phyloP scores from a whole-genome alignment of 2,797 vertebrate species.

The Silurus lanzhouensis region DNA sequence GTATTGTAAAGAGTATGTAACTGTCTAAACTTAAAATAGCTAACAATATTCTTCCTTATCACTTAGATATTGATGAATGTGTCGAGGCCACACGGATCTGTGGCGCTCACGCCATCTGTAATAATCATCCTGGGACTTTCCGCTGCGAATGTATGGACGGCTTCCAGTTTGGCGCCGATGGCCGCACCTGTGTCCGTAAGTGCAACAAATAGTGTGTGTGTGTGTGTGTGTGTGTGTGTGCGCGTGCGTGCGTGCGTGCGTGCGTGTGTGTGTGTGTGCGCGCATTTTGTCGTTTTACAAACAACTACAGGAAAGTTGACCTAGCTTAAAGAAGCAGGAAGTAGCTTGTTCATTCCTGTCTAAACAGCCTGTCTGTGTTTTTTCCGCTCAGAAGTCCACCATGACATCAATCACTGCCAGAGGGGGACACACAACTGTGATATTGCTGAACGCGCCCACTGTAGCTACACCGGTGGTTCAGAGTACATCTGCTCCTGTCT shows the following conservation, averaged over 20 bases:
- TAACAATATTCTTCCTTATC: background rate
- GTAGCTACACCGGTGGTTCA: conserved; percentile 82
- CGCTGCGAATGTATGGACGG: conserved; percentile 89
- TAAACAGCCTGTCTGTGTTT: background rate
- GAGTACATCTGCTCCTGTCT: conserved; percentile 85
- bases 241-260: conserved; percentile 29
- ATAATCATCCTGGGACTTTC: conserved; percentile 92
- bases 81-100: conserved; percentile 78
- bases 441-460: conserved; percentile 81
- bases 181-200: conserved; percentile 84
- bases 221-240: conserved; percentile 28
- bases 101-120: conserved; percentile 81
- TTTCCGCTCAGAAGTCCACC: conserved; percentile 68
- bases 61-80: conserved; percentile 91
- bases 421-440: conserved; percentile 86
- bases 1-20: background rate
- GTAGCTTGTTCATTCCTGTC: background rate
- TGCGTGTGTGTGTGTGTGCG: conserved; percentile 13
- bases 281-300: background rate
- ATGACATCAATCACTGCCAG: conserved; percentile 79
- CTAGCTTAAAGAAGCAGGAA: background rate
- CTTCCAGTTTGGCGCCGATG: conserved; percentile 81
- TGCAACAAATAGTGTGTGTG: conserved; percentile 36
- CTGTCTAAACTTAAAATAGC: background rate
- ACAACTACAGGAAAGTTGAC: conserved; percentile 21